Evolutionary conservation across 2,888 invertebrate genomes (phyloP).

Genomic region (Sphaeridia pumilis): DNA sequence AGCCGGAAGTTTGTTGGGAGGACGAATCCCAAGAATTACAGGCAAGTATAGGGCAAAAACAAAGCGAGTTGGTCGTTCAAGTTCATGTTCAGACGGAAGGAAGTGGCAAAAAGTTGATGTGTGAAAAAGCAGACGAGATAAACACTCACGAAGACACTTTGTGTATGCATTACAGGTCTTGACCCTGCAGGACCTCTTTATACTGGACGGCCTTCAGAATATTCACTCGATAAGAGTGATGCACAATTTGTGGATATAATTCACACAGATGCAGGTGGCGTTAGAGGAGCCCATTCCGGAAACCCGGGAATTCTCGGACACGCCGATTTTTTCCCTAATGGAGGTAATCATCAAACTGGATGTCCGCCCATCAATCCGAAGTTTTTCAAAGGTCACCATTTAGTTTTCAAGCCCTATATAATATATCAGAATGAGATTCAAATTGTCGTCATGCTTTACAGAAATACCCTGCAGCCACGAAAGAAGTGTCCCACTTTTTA

Average conservation of each 20-base stretch:
- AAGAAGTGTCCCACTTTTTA: slow-evolving; percentile 20
- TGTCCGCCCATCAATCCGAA: slow-evolving; percentile 18
- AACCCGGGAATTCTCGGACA: slow-evolving; percentile 18
- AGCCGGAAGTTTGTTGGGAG: slow-evolving; percentile 16
- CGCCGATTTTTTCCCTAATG: slow-evolving; percentile 9
- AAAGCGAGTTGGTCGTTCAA: too few species aligned
- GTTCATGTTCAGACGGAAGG: too few species aligned
- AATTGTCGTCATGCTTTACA: background rate
- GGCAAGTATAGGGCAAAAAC: too few species aligned
- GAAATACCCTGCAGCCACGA: slow-evolving; percentile 20
- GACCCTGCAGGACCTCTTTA: slow-evolving; percentile 25
- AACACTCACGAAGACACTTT: too few species aligned
- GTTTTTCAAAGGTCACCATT: background rate
- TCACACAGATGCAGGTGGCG: slow-evolving; percentile 19
- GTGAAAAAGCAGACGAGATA: too few species aligned
- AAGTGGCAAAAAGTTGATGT: too few species aligned
- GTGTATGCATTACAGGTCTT: slow-evolving; percentile 16
- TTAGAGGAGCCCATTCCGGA: slow-evolving; percentile 18
- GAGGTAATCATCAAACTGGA: slow-evolving; percentile 25
- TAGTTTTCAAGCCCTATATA: background rate
- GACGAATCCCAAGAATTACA: slow-evolving; percentile 22
- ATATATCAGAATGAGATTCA: background rate
- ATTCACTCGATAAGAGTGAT: slow-evolving; percentile 22
- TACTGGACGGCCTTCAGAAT: slow-evolving; percentile 10
- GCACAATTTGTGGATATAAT: slow-evolving; percentile 25